Evolutionary conservation across 1,140 invertebrate species (phyloP).

Genomic region (Drosophila littoralis): DNA sequence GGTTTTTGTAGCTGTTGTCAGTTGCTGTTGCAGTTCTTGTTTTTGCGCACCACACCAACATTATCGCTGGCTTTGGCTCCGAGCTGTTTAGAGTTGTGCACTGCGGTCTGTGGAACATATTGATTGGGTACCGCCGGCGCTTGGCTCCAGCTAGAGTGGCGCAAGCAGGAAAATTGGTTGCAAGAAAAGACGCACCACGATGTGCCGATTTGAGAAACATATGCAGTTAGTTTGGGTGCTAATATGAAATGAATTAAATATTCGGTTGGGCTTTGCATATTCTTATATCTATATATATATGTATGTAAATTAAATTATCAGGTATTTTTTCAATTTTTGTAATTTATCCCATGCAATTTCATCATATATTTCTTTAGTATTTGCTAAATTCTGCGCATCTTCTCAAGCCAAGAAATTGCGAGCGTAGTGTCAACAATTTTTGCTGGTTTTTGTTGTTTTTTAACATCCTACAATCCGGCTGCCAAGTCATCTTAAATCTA

Average conservation of each 20-base stretch:
- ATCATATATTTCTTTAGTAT: background rate
- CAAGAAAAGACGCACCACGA: background rate
- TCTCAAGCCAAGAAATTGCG: background rate
- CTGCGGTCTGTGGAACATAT: constrained; percentile 60
- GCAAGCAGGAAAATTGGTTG: constrained; percentile 22
- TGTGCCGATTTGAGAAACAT: background rate
- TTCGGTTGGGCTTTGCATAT: background rate
- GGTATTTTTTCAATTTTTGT: background rate
- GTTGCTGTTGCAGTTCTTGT: constrained; percentile 49
- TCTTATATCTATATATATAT: no score
- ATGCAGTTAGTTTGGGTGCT: background rate
- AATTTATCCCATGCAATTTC: background rate
- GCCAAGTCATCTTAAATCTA: constrained; percentile 4
- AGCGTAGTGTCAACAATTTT: background rate
- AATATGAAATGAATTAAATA: background rate
- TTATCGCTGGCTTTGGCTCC: constrained; percentile 70
- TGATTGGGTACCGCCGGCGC: constrained; percentile 57
- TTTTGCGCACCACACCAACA: constrained; percentile 73
- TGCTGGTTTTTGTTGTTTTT: no score
- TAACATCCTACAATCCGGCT: background rate
- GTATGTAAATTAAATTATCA: no score
- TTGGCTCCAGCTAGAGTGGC: constrained; percentile 25
- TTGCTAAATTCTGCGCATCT: background rate
- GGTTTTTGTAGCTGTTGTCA: constrained; percentile 38
- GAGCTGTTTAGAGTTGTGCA: constrained; percentile 57